Conservation (phyloP, 2,797 vertebrate genomes). For the Bufotes viridis region DNA sequence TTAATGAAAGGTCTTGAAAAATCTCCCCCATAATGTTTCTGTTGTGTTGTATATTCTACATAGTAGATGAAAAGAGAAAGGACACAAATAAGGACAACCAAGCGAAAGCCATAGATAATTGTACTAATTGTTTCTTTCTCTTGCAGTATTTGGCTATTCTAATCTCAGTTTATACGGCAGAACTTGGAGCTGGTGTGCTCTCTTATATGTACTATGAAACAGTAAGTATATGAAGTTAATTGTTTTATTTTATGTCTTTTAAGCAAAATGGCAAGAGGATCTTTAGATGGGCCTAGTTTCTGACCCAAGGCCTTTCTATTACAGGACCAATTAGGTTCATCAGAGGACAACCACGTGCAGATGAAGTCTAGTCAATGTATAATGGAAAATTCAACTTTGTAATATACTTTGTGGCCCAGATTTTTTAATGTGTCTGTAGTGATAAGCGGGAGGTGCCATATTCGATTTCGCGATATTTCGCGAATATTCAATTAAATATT, state of each 20-base stretch:
- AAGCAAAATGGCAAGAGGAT: neutral
- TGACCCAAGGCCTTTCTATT: too few species aligned
- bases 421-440: too few species aligned
- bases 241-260: neutral
- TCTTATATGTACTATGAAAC: conserved; percentile 87
- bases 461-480: too few species aligned
- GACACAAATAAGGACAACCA: neutral
- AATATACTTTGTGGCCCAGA: too few species aligned
- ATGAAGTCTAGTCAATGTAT: too few species aligned
- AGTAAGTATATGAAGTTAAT: conserved; percentile 72
- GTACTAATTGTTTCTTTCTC: neutral
- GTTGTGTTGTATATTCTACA: neutral
- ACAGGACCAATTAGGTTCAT: too few species aligned
- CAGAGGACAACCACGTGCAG: too few species aligned
- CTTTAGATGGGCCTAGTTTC: neutral
- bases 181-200: conserved; percentile 85
- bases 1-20: too few species aligned
- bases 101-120: neutral
- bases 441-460: too few species aligned
- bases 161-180: conserved; percentile 84
- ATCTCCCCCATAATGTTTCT: neutral
- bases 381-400: too few species aligned
- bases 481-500: too few species aligned
- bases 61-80: neutral
- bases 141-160: conserved; percentile 84